Percentiles rank a stretch among this genome's conserved stretches.
Conservation (phyloP, 2,113 vertebrate species). For the Ctenodactylus gundi region DNA sequence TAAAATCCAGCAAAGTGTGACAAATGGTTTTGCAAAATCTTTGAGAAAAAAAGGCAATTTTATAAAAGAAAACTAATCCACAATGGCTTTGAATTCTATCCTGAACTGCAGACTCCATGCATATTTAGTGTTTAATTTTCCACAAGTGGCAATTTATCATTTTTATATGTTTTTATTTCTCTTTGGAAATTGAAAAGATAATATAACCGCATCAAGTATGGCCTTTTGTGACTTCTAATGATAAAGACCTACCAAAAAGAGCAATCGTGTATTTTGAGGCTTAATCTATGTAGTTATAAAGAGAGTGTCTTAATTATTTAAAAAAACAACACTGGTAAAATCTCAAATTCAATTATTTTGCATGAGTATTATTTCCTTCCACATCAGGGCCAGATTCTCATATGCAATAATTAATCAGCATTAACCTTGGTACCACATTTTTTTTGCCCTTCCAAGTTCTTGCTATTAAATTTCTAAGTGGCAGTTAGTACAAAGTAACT, state of each 20-base stretch:
- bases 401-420: conserved; percentile 33
- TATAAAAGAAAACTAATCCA: conserved; percentile 11
- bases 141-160: conserved; percentile 49
- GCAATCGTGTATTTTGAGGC: conserved; percentile 46
- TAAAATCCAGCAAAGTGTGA: neutral
- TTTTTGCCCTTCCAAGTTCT: neutral
- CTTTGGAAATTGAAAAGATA: conserved; percentile 56
- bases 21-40: neutral
- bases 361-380: neutral
- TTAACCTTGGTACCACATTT: neutral
- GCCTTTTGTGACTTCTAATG: conserved; percentile 38
- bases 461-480: conserved; percentile 34
- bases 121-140: conserved; percentile 45
- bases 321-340: conserved; percentile 38
- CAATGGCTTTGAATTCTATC: neutral
- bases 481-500: neutral
- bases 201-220: conserved; percentile 49
- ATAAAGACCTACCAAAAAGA: conserved; percentile 21
- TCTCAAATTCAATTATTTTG: conserved; percentile 31
- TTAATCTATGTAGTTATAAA: conserved; percentile 18
- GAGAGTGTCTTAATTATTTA: conserved; percentile 37
- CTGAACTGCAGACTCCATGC: neutral
- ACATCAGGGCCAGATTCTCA: neutral
- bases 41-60: neutral
- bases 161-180: conserved; percentile 71